Percentiles rank a stretch among this genome's conserved stretches.
Conservation (phyloP, 2,113 vertebrate genomes). For the Ammodramus savannarum region DNA sequence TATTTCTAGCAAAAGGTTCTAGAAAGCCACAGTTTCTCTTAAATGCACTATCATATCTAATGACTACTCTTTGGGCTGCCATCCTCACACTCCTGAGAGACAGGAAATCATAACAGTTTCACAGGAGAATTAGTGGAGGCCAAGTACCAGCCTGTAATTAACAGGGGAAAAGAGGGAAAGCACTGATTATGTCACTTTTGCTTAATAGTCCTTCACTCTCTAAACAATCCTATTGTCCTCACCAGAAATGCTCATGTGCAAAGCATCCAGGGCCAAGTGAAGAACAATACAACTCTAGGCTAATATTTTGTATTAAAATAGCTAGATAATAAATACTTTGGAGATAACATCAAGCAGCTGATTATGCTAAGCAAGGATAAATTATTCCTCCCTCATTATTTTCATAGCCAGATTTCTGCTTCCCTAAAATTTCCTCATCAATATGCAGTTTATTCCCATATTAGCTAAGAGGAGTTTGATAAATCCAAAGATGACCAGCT, state of each 20-base stretch:
- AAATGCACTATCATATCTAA: neutral
- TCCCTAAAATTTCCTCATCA: neutral
- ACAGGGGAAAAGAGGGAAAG: neutral
- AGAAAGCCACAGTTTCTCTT: neutral
- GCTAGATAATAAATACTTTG: neutral
- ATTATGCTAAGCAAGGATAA: neutral
- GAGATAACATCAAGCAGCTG: neutral
- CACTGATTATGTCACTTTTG: neutral
- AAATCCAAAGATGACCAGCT: neutral
- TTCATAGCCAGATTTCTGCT: neutral
- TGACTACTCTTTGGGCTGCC: neutral
- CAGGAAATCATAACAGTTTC: neutral
- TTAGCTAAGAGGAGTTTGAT: neutral
- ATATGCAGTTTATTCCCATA: neutral
- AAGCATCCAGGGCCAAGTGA: neutral
- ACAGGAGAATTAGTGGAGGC: neutral
- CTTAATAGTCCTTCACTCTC: neutral
- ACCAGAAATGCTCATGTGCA: neutral
- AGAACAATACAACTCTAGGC: neutral
- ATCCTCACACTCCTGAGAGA: neutral
- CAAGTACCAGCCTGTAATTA: slow-evolving; percentile 29
- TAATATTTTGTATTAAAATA: neutral
- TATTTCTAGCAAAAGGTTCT: neutral
- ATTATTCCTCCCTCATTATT: neutral
- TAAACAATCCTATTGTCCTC: neutral